These are phyloP conservation scores for Allacma fusca DNA, from an alignment of 2,888 invertebrate species.

Conservation along the genomic window DNA sequence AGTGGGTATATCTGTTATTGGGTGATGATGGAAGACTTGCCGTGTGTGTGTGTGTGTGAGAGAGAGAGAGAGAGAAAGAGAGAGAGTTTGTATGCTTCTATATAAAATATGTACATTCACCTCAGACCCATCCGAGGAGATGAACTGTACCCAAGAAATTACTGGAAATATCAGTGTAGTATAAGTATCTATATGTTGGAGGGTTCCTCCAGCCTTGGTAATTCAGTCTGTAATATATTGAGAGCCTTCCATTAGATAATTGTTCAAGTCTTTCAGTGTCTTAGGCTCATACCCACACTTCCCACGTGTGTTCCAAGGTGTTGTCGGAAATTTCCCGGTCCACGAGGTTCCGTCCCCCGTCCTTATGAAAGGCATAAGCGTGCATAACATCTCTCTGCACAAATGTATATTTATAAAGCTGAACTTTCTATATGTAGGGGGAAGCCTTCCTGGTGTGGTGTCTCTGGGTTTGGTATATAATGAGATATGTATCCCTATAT, in stretches of 20 bases:
- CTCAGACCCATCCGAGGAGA: not conserved
- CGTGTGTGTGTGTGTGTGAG: slow-evolving; percentile 8
- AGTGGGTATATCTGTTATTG: slow-evolving; percentile 42
- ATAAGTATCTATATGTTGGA: not conserved
- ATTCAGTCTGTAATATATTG: slow-evolving; percentile 11
- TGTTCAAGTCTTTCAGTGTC: slow-evolving; percentile 23
- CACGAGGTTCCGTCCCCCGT: no score
- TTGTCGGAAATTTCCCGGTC: not conserved
- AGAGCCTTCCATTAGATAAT: slow-evolving; percentile 35
- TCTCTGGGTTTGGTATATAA: no score
- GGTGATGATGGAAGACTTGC: slow-evolving; percentile 44
- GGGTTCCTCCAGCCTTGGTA: not conserved
- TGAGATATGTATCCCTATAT: no score
- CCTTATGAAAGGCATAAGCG: no score
- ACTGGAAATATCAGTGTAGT: not conserved
- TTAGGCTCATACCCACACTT: not conserved
- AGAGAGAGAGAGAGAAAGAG: no score
- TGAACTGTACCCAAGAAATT: not conserved
- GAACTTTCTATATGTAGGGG: no score
- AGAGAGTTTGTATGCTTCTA: not conserved
- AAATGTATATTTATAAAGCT: no score
- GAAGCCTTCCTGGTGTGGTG: no score
- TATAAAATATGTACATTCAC: not conserved
- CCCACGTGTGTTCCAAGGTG: slow-evolving; percentile 11
- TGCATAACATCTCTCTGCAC: no score